A percentile compares a stretch with the other conserved stretches of the same genome.
These are phyloP conservation scores for Merops nubicus DNA, from an alignment of 2,113 vertebrate genomes.

Conservation along the genomic window DNA sequence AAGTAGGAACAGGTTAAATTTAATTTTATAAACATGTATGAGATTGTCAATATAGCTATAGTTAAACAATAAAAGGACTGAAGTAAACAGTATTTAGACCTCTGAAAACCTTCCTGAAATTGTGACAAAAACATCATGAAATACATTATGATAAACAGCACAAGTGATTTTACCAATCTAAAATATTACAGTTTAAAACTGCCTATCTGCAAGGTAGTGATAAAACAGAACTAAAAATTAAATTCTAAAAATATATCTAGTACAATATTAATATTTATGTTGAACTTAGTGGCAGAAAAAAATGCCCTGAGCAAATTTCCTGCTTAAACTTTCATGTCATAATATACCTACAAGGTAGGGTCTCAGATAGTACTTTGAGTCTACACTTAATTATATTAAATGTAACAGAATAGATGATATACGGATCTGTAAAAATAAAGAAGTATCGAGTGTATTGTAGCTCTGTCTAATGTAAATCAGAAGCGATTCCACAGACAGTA, in stretches of 20 bases:
- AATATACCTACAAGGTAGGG: conserved; percentile 41
- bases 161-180: background rate
- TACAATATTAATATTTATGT: conserved; percentile 68
- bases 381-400: conserved; percentile 35
- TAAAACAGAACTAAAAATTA: conserved; percentile 47
- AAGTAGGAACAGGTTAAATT: background rate
- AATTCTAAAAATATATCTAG: conserved; percentile 54
- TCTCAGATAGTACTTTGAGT: conserved; percentile 22
- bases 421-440: background rate
- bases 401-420: conserved; percentile 38
- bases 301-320: conserved; percentile 38
- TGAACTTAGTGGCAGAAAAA: conserved; percentile 29
- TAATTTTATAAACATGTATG: background rate
- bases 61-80: background rate
- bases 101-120: background rate
- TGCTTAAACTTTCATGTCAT: conserved; percentile 41
- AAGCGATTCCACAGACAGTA: background rate
- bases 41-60: background rate
- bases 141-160: background rate
- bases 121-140: background rate
- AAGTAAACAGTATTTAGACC: background rate
- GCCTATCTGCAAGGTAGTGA: conserved; percentile 3
- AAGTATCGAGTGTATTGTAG: background rate
- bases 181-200: background rate
- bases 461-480: background rate